Base-by-base conservation (phyloP, 2,113 vertebrate species). In the Megaceryle maxima region DNA sequence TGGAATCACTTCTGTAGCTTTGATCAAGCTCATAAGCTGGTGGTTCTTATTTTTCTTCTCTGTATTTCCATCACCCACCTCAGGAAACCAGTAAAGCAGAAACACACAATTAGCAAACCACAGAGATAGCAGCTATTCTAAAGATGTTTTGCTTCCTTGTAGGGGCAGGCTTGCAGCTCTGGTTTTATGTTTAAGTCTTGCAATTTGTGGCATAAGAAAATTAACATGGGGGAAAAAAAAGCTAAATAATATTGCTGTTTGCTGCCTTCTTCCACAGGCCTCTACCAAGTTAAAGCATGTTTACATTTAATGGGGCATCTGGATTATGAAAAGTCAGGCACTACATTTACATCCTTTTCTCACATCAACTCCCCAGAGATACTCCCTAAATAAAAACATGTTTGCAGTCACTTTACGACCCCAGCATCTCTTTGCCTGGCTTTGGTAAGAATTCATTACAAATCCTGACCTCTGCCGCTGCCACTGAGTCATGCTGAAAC, bases 31-130 rank as follows among this genome's bases (percentile, higher is more conserved):
- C n/a, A 12, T 92, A 91, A 79, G 28, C 82, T 87, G 57, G 62
- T 68, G 60, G 22, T 63, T 94, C 50, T 91, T 85, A 62, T 66
- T 90, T 81, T 75, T 88, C 56, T 78, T 75, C 51, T 83, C 82
- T 90, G 8, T 64, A 21, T 87, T 95, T 92, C 73, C 48, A 72
- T 68, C 80, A 62, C 35, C 83, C 66, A 41, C n/a, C 88, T 92
- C 88, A 90, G 96, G 92, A 94, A 96, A 93, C 60, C 73, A 83
- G 74, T 84, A 94, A 93, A 95, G 92, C 80, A 90, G 86, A 97
- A 93, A 90, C 5, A 9, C 0, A 0, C n/a, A 91, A 90, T 94
- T 93, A 91, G 77, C 74, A 96, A 96, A 95, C 94, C 95, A 92
- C 95, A 94, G 66, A 93, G 88, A 89, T 50, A 94, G 87, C 76